These are phyloP conservation scores for Caenorhabditis virilis DNA, from an alignment of 2,888 invertebrate species.

Conservation along the genomic window DNA sequence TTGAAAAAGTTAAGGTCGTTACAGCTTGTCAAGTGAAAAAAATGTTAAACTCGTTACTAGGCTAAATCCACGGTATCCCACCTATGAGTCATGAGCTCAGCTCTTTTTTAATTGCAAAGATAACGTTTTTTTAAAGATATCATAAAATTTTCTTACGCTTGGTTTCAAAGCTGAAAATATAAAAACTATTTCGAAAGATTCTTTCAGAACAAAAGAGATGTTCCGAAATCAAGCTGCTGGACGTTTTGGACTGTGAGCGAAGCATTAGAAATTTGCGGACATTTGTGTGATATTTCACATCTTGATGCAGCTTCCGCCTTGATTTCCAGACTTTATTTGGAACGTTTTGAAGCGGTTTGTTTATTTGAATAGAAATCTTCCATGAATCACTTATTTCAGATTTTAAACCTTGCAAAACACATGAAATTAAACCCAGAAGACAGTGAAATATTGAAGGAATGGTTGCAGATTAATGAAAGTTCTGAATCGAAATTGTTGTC, in stretches of 20 bases:
- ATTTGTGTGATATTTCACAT: constrained; percentile 31
- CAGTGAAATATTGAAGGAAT: constrained; percentile 2
- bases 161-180: too few relatives aligned
- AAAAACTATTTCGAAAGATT: too few relatives aligned
- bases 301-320: constrained; percentile 22
- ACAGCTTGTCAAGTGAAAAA: too few relatives aligned
- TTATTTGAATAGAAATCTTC: too few relatives aligned
- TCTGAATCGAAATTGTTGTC: constrained; percentile 8
- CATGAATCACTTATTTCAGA: background rate
- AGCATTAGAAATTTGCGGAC: constrained; percentile 15
- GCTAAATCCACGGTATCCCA: too few relatives aligned
- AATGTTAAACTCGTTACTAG: too few relatives aligned
- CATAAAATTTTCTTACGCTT: too few relatives aligned
- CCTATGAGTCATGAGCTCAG: too few relatives aligned
- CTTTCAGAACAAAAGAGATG: constrained; percentile 28
- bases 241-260: constrained; percentile 29
- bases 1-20: too few relatives aligned
- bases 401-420: constrained; percentile 14
- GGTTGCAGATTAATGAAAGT: constrained; percentile 20
- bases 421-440: constrained; percentile 27
- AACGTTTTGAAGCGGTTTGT: constrained; percentile 22
- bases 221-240: constrained; percentile 28
- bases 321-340: constrained; percentile 18
- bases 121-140: too few relatives aligned
- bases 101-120: too few relatives aligned